These are phyloP conservation scores for Antennarius maculatus DNA, from an alignment of 2,797 vertebrate genomes.

Conservation along the genomic window DNA sequence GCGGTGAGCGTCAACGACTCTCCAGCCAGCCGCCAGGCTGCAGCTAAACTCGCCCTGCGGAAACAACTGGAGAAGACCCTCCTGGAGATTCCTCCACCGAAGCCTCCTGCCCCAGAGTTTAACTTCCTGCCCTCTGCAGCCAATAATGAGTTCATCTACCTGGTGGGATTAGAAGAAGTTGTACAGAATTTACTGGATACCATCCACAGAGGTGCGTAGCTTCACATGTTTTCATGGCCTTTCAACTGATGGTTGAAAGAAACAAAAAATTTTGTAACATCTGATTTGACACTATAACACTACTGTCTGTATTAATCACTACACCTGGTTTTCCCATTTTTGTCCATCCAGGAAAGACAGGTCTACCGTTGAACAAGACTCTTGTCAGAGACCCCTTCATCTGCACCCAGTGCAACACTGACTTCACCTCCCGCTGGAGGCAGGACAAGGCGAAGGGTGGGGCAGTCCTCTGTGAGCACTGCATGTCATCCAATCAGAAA, in stretches of 20 bases:
- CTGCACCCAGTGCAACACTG: slow-evolving; percentile 94
- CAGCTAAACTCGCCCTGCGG: slow-evolving; percentile 91
- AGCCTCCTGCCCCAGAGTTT: slow-evolving; percentile 90
- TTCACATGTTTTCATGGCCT: neutral
- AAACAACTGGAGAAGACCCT: slow-evolving; percentile 98
- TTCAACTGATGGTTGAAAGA: neutral
- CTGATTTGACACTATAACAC: neutral
- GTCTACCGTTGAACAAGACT: slow-evolving; percentile 61
- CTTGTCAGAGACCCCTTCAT: slow-evolving; percentile 85
- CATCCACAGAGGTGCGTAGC: slow-evolving; percentile 86
- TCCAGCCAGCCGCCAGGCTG: slow-evolving; percentile 91
- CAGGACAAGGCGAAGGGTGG: slow-evolving; percentile 88
- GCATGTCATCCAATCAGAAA: slow-evolving; percentile 96
- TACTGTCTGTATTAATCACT: neutral
- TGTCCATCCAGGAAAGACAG: slow-evolving; percentile 81
- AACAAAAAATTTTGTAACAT: neutral
- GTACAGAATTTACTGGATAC: slow-evolving; percentile 94
- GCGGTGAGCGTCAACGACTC: slow-evolving; percentile 83
- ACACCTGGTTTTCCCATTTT: slow-evolving; percentile 18
- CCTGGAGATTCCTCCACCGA: slow-evolving; percentile 95
- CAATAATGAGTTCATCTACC: slow-evolving; percentile 97
- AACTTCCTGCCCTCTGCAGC: slow-evolving; percentile 95
- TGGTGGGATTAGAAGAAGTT: slow-evolving; percentile 96
- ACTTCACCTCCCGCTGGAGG: slow-evolving; percentile 98
- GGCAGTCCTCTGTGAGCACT: slow-evolving; percentile 91